Evolutionary conservation across 2,113 vertebrate species (phyloP).

Genomic region (Perognathus longimembris): DNA sequence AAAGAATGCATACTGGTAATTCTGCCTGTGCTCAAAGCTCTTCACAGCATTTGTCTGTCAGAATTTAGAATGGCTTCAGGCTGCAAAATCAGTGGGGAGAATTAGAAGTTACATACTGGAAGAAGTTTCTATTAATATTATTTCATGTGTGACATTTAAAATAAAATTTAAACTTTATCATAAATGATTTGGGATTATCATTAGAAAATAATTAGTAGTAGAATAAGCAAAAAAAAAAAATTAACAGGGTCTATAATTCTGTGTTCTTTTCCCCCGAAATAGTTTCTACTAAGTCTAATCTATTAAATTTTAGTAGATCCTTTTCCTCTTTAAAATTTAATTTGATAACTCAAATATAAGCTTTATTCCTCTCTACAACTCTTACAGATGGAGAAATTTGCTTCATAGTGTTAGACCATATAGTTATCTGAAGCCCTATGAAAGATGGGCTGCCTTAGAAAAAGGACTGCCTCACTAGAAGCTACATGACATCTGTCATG

Average conservation of each 20-base stretch:
- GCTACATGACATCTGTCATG: conserved; percentile 66
- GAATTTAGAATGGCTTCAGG: conserved; percentile 77
- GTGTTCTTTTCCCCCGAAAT: conserved; percentile 45
- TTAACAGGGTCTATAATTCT: conserved; percentile 48
- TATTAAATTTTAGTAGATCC: neutral
- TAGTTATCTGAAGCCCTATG: conserved; percentile 3
- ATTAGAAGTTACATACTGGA: conserved; percentile 63
- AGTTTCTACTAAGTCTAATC: conserved; percentile 17
- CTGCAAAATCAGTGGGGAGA: conserved; percentile 69
- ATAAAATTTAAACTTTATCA: conserved; percentile 65
- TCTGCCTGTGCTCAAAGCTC: conserved; percentile 51
- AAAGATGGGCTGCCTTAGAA: conserved; percentile 56
- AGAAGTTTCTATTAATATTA: conserved; percentile 76
- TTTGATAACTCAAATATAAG: conserved; percentile 59
- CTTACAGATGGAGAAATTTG: conserved; percentile 62
- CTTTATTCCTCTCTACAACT: neutral
- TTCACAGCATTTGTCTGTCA: conserved; percentile 72
- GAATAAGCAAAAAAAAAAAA: neutral
- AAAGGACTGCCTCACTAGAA: conserved; percentile 59
- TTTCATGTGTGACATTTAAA: conserved; percentile 68
- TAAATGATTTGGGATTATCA: conserved; percentile 54
- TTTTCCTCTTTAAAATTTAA: conserved; percentile 58
- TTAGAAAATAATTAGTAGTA: conserved; percentile 68
- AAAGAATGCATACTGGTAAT: conserved; percentile 73
- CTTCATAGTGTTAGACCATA: conserved; percentile 18